A percentile compares a stretch with the other conserved stretches of the same genome.
These are phyloP conservation scores for Entomobrya multifasciata DNA, from an alignment of 2,888 invertebrate species.

Conservation along the genomic window DNA sequence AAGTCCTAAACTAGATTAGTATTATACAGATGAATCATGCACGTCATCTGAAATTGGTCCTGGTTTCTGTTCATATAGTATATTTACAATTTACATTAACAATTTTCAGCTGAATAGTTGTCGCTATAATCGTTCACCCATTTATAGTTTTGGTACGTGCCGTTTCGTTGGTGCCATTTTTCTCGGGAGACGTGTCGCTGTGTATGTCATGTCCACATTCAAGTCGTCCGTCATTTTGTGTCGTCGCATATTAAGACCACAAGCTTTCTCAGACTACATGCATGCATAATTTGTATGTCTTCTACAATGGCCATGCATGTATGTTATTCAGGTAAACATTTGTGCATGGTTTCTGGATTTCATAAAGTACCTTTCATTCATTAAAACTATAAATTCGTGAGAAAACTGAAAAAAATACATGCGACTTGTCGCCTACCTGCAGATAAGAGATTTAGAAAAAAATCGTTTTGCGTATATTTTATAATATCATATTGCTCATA, in stretches of 20 bases:
- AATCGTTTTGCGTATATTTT: too few species aligned
- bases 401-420: too few species aligned
- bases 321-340: too few species aligned
- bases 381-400: too few species aligned
- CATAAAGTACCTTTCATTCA: too few species aligned
- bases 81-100: background rate
- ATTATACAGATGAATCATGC: constrained; percentile 24
- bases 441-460: too few species aligned
- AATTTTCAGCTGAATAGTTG: background rate
- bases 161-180: constrained; percentile 22
- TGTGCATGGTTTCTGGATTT: too few species aligned
- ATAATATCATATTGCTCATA: too few species aligned
- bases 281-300: too few species aligned
- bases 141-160: constrained; percentile 17
- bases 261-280: background rate
- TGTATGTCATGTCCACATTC: background rate
- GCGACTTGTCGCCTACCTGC: too few species aligned
- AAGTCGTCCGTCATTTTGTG: background rate
- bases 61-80: background rate
- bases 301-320: too few species aligned
- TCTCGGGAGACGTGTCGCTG: background rate
- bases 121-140: background rate
- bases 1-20: too few species aligned
- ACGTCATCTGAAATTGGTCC: background rate
- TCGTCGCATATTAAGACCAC: background rate